These are phyloP conservation scores for Micrastur ruficollis DNA, from an alignment of 2,797 vertebrate genomes.

Conservation along the genomic window DNA sequence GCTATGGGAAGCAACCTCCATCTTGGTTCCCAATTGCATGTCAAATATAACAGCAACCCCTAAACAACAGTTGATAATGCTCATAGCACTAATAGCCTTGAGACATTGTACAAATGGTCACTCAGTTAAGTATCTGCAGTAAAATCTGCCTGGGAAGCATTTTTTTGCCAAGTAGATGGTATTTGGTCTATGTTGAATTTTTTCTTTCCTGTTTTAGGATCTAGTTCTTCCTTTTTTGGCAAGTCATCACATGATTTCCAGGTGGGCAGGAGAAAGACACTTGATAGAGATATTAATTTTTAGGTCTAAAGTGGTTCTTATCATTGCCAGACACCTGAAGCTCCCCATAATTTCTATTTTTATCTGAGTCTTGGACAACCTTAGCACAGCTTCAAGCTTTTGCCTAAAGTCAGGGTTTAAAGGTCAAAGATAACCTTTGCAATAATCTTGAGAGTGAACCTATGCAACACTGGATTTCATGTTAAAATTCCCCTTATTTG, in stretches of 20 bases:
- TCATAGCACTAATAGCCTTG: background rate
- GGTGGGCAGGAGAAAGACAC: background rate
- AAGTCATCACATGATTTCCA: background rate
- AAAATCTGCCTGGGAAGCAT: background rate
- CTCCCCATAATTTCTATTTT: background rate
- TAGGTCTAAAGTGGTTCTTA: background rate
- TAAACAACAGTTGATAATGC: conserved; percentile 35
- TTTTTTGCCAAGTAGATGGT: background rate
- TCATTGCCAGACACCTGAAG: background rate
- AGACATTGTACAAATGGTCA: conserved; percentile 1
- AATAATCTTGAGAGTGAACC: background rate
- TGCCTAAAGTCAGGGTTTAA: background rate
- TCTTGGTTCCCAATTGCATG: background rate
- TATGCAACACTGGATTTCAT: background rate
- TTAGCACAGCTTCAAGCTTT: background rate
- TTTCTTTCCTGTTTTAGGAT: background rate
- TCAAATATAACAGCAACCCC: conserved; percentile 5
- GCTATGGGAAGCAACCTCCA: background rate
- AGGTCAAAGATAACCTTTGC: background rate
- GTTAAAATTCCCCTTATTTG: background rate
- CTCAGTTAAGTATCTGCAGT: background rate
- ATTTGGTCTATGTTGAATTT: background rate
- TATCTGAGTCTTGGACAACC: background rate
- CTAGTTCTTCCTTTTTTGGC: background rate
- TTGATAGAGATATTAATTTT: background rate